These are phyloP conservation scores for Amia ocellicauda DNA, from an alignment of 2,113 vertebrate species.

Conservation along the genomic window DNA sequence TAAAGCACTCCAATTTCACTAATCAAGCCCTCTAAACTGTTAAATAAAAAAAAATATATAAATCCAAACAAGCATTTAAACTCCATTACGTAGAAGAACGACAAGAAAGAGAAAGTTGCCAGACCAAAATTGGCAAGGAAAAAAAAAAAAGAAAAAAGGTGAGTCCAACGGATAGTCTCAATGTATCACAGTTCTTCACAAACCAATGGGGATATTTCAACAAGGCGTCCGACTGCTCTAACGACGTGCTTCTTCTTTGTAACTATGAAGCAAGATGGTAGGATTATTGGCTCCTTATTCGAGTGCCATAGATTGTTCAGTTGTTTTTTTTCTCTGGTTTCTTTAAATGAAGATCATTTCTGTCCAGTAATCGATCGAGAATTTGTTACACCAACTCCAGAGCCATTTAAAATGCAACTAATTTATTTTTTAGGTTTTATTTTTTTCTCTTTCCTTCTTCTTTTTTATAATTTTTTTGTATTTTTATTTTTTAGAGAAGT, in stretches of 20 bases:
- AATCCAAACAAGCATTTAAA: constrained; percentile 83
- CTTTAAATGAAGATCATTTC: constrained; percentile 76
- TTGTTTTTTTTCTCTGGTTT: constrained; percentile 21
- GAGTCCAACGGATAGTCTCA: constrained; percentile 82
- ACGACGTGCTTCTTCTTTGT: constrained; percentile 78
- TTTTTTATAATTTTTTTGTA: no score
- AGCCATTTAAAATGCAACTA: constrained; percentile 84
- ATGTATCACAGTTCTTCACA: constrained; percentile 82
- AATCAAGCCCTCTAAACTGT: constrained; percentile 88
- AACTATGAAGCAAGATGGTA: constrained; percentile 83
- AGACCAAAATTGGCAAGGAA: constrained; percentile 72
- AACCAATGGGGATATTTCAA: constrained; percentile 76
- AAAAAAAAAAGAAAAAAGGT: constrained; percentile 65
- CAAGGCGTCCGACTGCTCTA: constrained; percentile 78
- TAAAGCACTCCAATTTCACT: constrained; percentile 84
- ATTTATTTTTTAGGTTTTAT: constrained; percentile 69
- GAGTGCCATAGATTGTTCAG: constrained; percentile 79
- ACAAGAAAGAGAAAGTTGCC: constrained; percentile 75
- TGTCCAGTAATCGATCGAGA: constrained; percentile 80
- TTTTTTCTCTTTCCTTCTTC: no score
- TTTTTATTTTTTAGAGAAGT: constrained; percentile 60
- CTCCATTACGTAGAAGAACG: constrained; percentile 83
- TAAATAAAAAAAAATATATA: constrained; percentile 77
- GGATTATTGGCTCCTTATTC: constrained; percentile 70
- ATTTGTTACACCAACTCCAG: constrained; percentile 79